Evolutionary conservation across 1,140 invertebrate genomes (phyloP).

Genomic region (Anastatus disparis): DNA sequence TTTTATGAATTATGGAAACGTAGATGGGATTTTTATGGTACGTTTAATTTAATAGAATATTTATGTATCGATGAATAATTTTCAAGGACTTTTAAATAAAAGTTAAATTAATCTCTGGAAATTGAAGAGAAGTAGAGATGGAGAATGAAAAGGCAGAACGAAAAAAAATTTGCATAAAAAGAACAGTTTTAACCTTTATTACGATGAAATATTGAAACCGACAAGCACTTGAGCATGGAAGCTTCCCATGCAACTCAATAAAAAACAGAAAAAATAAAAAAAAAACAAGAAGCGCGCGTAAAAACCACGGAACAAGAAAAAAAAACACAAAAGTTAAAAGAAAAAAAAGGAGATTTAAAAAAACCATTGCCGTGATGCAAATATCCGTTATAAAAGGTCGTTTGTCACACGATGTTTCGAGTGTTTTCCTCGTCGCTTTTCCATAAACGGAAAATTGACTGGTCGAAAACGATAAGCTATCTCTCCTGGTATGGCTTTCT

Average conservation of each 20-base stretch:
- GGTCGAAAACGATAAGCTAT: constrained; percentile 31
- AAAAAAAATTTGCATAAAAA: constrained; percentile 22
- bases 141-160: no score
- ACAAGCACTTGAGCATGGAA: not conserved
- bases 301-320: not conserved
- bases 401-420: constrained; percentile 34
- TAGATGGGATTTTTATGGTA: constrained; percentile 10
- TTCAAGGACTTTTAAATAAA: constrained; percentile 20
- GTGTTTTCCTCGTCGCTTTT: not conserved
- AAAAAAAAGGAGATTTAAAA: not conserved
- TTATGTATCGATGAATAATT: not conserved
- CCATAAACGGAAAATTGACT: constrained; percentile 35
- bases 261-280: constrained; percentile 19
- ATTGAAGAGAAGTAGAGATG: no score
- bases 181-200: not conserved
- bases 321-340: constrained; percentile 19
- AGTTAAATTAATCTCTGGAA: constrained; percentile 24
- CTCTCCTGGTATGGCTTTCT: not conserved
- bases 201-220: constrained; percentile 25
- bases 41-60: not conserved
- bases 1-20: no score
- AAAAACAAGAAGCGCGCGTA: not conserved
- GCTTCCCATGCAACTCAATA: no score
- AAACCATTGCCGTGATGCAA: constrained; percentile 10
- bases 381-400: constrained; percentile 29